Evolutionary conservation across 2,888 invertebrate species (phyloP), one percentile per base, ranked within the genome.

Genomic region (Athrips mouffetella): DNA sequence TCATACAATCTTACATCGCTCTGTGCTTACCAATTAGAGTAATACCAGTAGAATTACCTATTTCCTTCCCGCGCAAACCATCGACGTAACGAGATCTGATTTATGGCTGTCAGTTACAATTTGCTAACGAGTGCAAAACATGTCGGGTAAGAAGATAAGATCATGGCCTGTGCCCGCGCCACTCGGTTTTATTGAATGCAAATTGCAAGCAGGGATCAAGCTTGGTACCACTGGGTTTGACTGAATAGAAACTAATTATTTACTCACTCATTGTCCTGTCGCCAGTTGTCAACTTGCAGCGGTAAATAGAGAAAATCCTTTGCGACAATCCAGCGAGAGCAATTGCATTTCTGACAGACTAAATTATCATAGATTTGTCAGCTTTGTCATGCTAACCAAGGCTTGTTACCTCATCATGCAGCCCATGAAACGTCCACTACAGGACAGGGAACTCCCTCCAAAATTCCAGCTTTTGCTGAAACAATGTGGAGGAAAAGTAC

Each of bases 81-180:
- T 58, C 62, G 54, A 57, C 62, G 58, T 65, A 70, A 71, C 67
- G 54, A 67, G 72, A 67, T 72, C 66, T 70, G 75, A 80, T 78
- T 80, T 73, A 73, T 69, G 67, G 68, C 71, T 74, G 82, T 76
- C 80, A 73, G 73, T 76, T 76, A 70, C 76, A 82, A 83, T 85
- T 82, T 82, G 80, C 78, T 80, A 82, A 80, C 79, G 74, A 79
- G 76, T 80, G 78, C 73, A 73, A 73, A 76, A 75, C 76, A 73
- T 74, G 76, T 75, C 76, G 73, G 68, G 73, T 60, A 57, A 59
- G 60, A 49, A 62, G 82, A 84, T 84, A 83, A 76, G 76, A 84
- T 84, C 81, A 67, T 53, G 71, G 70, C 67, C 70, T 60, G 59
- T 65, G 57, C 64, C 21, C 18, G 62, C 66, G 41, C 41, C 10